Conservation (phyloP, 2,888 invertebrate species). For the Drosophila emarginata region DNA sequence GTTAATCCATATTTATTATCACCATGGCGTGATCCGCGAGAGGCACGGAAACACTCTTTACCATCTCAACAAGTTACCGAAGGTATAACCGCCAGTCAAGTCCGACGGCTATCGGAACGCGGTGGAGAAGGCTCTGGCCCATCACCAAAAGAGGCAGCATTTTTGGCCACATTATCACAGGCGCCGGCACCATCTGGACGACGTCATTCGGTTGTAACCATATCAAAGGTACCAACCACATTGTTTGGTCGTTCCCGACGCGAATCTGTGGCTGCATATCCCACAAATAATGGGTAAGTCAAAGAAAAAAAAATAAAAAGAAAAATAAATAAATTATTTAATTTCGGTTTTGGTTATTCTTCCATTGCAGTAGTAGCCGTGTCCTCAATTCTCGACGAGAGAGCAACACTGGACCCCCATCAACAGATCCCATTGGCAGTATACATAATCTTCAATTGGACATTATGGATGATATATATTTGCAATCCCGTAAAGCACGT, state of each 20-base stretch:
- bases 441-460: conserved; percentile 92
- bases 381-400: conserved; percentile 79
- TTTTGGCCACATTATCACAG: conserved; percentile 91
- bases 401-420: conserved; percentile 86
- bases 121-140: conserved; percentile 90
- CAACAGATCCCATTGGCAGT: conserved; percentile 89
- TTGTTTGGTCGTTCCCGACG: conserved; percentile 90
- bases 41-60: conserved; percentile 90
- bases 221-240: conserved; percentile 90
- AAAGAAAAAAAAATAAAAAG: background rate
- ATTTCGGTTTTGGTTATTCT: background rate
- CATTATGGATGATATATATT: conserved; percentile 92
- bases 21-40: conserved; percentile 89
- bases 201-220: conserved; percentile 93
- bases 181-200: conserved; percentile 89
- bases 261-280: conserved; percentile 91
- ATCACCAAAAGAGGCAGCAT: conserved; percentile 90
- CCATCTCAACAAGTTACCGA: conserved; percentile 93
- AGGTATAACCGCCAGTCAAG: conserved; percentile 94
- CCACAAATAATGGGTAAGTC: conserved; percentile 83
- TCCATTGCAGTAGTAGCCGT: conserved; percentile 78
- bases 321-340: background rate
- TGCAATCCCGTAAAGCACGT: conserved; percentile 90
- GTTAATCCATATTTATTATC: conserved; percentile 91
- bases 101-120: conserved; percentile 90